Evolutionary conservation across 2,113 vertebrate genomes (phyloP).

Genomic region (Perca fluviatilis): DNA sequence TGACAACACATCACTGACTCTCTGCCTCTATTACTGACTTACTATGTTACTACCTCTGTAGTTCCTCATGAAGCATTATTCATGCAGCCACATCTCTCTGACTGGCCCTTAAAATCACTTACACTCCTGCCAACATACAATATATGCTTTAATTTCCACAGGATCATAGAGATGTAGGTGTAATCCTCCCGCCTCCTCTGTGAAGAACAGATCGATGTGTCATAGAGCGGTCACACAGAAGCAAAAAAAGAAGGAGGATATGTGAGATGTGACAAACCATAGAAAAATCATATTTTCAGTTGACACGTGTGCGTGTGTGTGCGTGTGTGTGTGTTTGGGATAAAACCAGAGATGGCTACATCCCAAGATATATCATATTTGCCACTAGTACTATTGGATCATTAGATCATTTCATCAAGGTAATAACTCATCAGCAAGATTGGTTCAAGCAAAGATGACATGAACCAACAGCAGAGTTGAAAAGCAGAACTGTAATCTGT

Average conservation of each 20-base stretch:
- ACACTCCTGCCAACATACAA: conserved; percentile 32
- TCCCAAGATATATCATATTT: neutral
- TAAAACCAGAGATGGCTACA: neutral
- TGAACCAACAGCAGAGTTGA: neutral
- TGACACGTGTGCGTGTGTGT: neutral
- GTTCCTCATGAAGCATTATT: neutral
- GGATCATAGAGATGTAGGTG: conserved; percentile 19
- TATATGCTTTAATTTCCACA: conserved; percentile 29
- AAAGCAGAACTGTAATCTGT: neutral
- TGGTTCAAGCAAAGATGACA: neutral
- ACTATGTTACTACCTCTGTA: neutral
- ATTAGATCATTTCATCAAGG: neutral
- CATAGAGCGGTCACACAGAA: conserved; percentile 17
- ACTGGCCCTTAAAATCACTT: conserved; percentile 4
- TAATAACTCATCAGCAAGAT: neutral
- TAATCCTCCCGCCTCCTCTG: conserved; percentile 24
- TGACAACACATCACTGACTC: conserved; percentile 4
- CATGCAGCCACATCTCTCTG: neutral
- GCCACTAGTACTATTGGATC: neutral
- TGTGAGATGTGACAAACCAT: conserved; percentile 30
- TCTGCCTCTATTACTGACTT: neutral
- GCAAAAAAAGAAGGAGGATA: conserved; percentile 14
- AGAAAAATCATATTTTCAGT: neutral
- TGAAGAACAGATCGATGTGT: conserved; percentile 33
- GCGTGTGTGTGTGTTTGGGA: neutral